Evolutionary conservation across 2,797 vertebrate genomes (phyloP), one percentile per base, ranked within the genome.

Genomic region (Paratrypauchen microcephalus): DNA sequence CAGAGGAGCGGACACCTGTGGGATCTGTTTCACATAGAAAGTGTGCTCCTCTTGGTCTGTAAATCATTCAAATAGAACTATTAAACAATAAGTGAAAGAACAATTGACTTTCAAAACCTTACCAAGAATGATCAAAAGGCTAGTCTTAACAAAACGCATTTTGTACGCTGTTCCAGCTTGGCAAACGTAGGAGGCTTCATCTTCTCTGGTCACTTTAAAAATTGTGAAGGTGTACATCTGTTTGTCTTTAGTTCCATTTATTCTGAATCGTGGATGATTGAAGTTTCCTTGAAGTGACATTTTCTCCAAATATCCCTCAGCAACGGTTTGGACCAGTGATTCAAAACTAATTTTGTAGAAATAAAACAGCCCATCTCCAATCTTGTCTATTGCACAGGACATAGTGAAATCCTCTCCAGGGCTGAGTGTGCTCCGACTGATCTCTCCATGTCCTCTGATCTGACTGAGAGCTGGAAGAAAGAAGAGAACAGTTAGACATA

Each of bases 101-200:
- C 24, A 26, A 26, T 26, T 30, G 3, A 30, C 2, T 30, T 30
- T 23, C 36, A 9, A 32, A 3, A 32, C 57, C 9, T 59, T 59
- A 32, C 57, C 57, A 9, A 30, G 15, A 5, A 86, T 74, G 65
- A 36, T 26, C 47, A 86, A 26, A 8, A 73, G 68, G 7, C 26
- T 76, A 1, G n/a, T 48, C 0, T 32, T 65, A 1, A 0, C 0
- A 7, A 75, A 66, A 0, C 0, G 56, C 0, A 1, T 26, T 6
- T 3, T 0, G 0, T 68, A 78, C 0, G 0, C 0, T 1, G 54
- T 9, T 68, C 75, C 75, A 0, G 0, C 39, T 30, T 62, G 36
- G 78, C 84, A 86, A 30, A 81, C 68, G 30, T 86, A 84, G 15
- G 73, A 70, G 19, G 80, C 84, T 62, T 83, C 84, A 64, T 86